These are phyloP conservation scores for Rhinichthys osculus DNA, from an alignment of 2,797 vertebrate genomes.

Conservation along the genomic window DNA sequence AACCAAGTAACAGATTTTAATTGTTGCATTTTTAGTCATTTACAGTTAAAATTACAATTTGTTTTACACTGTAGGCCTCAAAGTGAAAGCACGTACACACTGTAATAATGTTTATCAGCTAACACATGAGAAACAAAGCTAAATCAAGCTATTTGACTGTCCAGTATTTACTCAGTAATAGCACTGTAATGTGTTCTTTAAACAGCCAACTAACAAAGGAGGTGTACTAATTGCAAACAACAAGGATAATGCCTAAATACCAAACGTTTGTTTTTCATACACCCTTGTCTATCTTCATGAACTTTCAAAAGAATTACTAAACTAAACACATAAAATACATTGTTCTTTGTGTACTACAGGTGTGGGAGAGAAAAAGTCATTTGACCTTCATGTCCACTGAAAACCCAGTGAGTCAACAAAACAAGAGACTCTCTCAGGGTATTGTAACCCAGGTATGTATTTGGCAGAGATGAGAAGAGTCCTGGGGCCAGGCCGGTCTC, in stretches of 20 bases:
- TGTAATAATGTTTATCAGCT: background rate
- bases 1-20: too few relatives aligned
- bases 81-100: background rate
- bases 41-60: background rate
- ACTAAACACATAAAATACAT: background rate
- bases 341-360: slow-evolving; percentile 43
- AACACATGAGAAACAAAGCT: background rate
- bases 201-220: background rate
- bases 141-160: background rate
- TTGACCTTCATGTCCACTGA: slow-evolving; percentile 21
- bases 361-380: slow-evolving; percentile 39
- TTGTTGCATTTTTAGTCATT: background rate
- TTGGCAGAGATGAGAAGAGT: slow-evolving; percentile 26
- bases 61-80: background rate
- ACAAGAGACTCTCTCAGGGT: slow-evolving; percentile 28
- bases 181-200: background rate
- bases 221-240: background rate
- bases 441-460: slow-evolving; percentile 35
- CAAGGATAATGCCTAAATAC: background rate
- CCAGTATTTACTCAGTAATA: background rate
- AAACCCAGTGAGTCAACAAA: slow-evolving; percentile 45
- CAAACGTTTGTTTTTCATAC: slow-evolving; percentile 2
- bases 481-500: background rate
- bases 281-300: slow-evolving; percentile 3
- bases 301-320: slow-evolving; percentile 15